phyloP scores from a whole-genome alignment of 2,113 vertebrate genomes.

The Leuciscus idus region DNA sequence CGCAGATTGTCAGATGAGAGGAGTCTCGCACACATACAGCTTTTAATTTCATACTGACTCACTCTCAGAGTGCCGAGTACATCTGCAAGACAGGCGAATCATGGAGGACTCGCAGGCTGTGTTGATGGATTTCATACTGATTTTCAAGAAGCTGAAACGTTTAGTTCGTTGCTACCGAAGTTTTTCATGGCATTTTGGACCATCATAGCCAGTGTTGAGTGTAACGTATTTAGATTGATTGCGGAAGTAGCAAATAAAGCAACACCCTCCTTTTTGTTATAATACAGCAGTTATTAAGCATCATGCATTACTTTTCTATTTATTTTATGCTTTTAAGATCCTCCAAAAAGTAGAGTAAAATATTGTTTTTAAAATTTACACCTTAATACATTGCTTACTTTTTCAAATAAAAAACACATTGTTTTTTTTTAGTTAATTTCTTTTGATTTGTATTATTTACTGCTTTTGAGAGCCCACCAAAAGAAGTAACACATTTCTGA shows the following conservation, averaged over 20 bases:
- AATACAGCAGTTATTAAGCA: neutral
- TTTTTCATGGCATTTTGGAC: neutral
- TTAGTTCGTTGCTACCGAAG: neutral
- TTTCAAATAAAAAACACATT: neutral
- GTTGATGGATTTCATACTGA: constrained; percentile 5
- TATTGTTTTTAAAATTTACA: neutral
- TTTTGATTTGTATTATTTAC: neutral
- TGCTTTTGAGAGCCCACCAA: neutral
- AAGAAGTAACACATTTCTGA: neutral
- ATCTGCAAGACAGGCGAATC: constrained; percentile 1
- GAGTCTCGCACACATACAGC: constrained; percentile 1
- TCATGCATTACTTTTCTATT: neutral
- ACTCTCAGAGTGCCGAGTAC: neutral
- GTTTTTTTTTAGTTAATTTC: too few species aligned
- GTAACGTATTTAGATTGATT: neutral
- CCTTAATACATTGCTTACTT: neutral
- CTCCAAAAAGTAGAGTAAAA: neutral
- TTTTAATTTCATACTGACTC: constrained; percentile 34
- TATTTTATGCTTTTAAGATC: neutral
- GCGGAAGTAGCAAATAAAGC: neutral
- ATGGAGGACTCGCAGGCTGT: neutral
- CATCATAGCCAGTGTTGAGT: too few species aligned
- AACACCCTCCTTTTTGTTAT: neutral
- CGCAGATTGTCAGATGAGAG: constrained; percentile 16
- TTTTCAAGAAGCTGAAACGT: neutral